Evolutionary conservation across 1,140 invertebrate genomes (phyloP), one percentile per base, ranked within the genome.

Genomic region (Glomeris maerens): DNA sequence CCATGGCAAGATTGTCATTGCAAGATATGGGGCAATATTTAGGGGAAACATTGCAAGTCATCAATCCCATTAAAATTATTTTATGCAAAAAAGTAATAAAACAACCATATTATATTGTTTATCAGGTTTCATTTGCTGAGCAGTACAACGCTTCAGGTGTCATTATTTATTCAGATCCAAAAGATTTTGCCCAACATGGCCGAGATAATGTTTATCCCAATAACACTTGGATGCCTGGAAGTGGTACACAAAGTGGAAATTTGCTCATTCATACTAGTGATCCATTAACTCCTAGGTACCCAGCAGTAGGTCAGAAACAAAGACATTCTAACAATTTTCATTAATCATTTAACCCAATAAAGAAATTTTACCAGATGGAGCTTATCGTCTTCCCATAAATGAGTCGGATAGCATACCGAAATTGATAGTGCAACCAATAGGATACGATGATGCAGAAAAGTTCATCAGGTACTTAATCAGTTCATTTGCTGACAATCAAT

Each of bases 401-500:
- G 25, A 59, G 20, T 40, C 52, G 27, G 55, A 55, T n/a, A n/a
- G n/a, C 41, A 31, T 55, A 20, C 59, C 59, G 20, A 48, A 20
- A 28, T 59, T 60, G 20, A 54, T 57, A 13, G 50, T 48, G 26
- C 60, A 61, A 50, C 55, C 57, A 1, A 45, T 61, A 14, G 53
- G 59, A 22, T 60, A 57, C 50, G 52, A 58, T 36, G 60, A 61
- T 45, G 60, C 60, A 38, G 47, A 40, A 44, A 53, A 59, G 26
- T 13, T 49, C 4, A 4, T 46, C 7, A 25, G 40, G 40, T 42
- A 42, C 4, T 42, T 21, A 21, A 42, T 42, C 20, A 21, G 25
- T n/a, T n/a, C n/a, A n/a, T n/a, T n/a, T n/a, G n/a, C n/a, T n/a
- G n/a, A n/a, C n/a, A n/a, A n/a, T n/a, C n/a, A n/a, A n/a, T n/a